Conservation (phyloP, 2,888 invertebrate species). For the Anthrax anthrax region DNA sequence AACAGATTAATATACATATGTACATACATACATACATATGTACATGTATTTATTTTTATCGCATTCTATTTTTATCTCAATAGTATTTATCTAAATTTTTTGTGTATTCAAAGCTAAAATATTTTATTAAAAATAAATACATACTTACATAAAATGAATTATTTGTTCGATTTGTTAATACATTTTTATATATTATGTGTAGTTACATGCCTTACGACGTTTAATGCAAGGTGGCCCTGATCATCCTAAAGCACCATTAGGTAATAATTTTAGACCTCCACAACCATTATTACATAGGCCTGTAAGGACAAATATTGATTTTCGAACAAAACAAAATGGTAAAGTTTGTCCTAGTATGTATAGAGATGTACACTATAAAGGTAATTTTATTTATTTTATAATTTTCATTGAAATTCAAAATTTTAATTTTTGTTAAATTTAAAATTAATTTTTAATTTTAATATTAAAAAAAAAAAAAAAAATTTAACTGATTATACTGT, state of each 20-base stretch:
- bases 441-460: too few relatives aligned
- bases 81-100: too few relatives aligned
- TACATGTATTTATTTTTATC: too few relatives aligned
- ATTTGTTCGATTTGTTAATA: too few relatives aligned
- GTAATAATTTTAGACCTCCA: constrained; percentile 88
- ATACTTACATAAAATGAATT: too few relatives aligned
- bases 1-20: background rate
- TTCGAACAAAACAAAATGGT: constrained; percentile 66
- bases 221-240: constrained; percentile 80
- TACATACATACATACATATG: background rate
- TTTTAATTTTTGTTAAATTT: too few relatives aligned
- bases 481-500: too few relatives aligned
- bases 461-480: background rate
- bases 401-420: too few relatives aligned
- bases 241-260: constrained; percentile 79
- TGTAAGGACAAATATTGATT: constrained; percentile 93
- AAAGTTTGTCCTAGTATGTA: constrained; percentile 87
- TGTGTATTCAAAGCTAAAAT: too few relatives aligned
- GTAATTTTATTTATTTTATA: constrained; percentile 29
- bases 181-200: constrained; percentile 12
- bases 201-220: constrained; percentile 69
- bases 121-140: too few relatives aligned
- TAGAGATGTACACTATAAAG: constrained; percentile 84
- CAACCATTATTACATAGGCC: constrained; percentile 88
- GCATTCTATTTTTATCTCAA: too few relatives aligned